These are phyloP conservation scores for Xerus rutilus DNA, from an alignment of 2,797 vertebrate species.

Conservation along the genomic window DNA sequence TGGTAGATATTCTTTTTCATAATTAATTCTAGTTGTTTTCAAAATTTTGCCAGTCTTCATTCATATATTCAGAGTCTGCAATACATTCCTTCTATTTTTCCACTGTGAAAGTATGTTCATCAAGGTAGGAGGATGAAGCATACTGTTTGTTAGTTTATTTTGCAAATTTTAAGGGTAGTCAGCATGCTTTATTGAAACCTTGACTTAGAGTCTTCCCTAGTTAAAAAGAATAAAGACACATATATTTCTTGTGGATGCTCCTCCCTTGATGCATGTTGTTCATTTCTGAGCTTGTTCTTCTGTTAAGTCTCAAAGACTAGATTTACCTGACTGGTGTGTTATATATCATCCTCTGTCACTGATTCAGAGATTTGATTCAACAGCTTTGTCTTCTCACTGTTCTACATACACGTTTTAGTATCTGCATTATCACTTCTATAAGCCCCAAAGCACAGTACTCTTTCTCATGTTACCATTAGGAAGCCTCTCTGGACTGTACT, in stretches of 20 bases:
- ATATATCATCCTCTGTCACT: not conserved
- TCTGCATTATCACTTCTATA: conserved; percentile 6
- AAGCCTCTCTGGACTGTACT: not conserved
- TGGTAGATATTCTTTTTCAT: not conserved
- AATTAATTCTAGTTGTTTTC: not conserved
- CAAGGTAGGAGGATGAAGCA: not conserved
- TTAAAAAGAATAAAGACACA: not conserved
- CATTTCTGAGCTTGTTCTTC: not conserved
- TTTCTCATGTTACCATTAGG: conserved; percentile 3
- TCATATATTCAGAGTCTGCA: not conserved
- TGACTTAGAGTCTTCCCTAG: not conserved
- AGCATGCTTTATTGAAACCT: not conserved
- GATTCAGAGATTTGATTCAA: conserved; percentile 2
- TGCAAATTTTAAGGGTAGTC: conserved; percentile 11
- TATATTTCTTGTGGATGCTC: not conserved
- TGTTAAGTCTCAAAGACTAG: not conserved
- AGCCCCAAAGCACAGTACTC: not conserved
- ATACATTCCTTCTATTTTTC: not conserved
- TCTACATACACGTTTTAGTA: conserved; percentile 47
- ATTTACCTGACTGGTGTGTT: not conserved
- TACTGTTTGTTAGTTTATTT: not conserved
- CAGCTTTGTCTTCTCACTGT: conserved; percentile 20
- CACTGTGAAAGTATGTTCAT: not conserved
- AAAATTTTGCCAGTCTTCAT: not conserved
- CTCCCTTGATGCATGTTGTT: not conserved